Conservation (phyloP, 1,140 invertebrate species). For the Calosoma granatense region DNA sequence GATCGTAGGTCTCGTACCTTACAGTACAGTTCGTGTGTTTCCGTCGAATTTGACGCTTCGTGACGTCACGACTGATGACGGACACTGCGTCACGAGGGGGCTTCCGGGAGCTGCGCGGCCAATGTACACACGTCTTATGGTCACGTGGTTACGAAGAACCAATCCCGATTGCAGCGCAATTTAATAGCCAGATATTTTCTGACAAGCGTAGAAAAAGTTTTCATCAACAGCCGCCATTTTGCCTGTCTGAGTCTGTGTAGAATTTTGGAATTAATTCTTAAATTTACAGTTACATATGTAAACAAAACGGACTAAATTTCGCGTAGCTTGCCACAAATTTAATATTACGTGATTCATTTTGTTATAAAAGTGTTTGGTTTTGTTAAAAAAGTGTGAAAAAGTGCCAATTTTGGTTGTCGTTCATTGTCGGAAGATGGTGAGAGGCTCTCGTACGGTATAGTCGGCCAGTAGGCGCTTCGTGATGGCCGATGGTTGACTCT, state of each 20-base stretch:
- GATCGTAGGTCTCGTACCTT: neutral
- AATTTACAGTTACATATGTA: constrained; percentile 28
- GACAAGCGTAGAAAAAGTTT: constrained; percentile 86
- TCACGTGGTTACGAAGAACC: constrained; percentile 45
- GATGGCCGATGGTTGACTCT: constrained; percentile 56
- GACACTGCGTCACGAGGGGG: constrained; percentile 30
- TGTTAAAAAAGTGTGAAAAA: constrained; percentile 30
- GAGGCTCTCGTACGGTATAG: constrained; percentile 45
- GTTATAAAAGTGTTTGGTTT: constrained; percentile 22
- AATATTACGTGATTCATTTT: constrained; percentile 27
- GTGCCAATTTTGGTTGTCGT: constrained; percentile 39
- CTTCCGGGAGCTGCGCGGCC: constrained; percentile 34
- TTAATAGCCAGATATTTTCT: constrained; percentile 70
- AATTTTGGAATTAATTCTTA: constrained; percentile 52
- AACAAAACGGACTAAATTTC: constrained; percentile 28
- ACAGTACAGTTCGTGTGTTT: constrained; percentile 14
- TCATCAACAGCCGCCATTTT: constrained; percentile 90
- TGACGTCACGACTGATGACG: constrained; percentile 26
- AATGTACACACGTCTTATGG: constrained; percentile 28
- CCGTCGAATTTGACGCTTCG: constrained; percentile 14
- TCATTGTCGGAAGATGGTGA: constrained; percentile 58
- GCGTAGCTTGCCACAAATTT: constrained; percentile 26
- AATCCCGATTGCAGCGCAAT: constrained; percentile 41
- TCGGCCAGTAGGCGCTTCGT: constrained; percentile 46
- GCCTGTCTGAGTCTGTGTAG: constrained; percentile 60